Evolutionary conservation across 2,113 vertebrate genomes (phyloP), one percentile per base, ranked within the genome.

Genomic region (Perognathus longimembris): DNA sequence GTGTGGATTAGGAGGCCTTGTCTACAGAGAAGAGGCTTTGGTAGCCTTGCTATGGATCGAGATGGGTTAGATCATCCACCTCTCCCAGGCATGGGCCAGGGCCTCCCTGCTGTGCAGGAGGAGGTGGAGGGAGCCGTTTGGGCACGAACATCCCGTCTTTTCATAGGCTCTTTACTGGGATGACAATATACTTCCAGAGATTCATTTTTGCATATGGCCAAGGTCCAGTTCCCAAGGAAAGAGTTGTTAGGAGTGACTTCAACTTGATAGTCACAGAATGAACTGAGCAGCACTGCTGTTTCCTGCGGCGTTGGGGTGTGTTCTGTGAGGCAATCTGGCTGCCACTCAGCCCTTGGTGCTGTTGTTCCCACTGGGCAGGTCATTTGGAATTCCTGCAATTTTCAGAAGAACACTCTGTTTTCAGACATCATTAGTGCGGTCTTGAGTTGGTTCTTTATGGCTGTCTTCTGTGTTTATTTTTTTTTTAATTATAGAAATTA

Each of bases 201-300:
- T 22, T 85, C 59, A 22, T 63, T 77, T 73, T 30, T 57, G 24
- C 42, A 11, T 32, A n/a, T 18, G 38, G 38, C 77, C 32, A 11
- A 40, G 57, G 36, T 78, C 32, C 0, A 17, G 26, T 86, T 83
- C 40, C 54, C 83, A 20, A 59, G 85, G 45, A 85, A 73, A 54
- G 45, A 54, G 61, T 71, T 69, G 20, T 28, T 38, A 54, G 80
- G 73, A 80, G 28, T 69, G 26, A 28, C 61, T 70, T 38, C 78
- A 45, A 34, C 32, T 26, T 45, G 54, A 69, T 10, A 24, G 85
- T 67, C 42, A 4, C 40, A 32, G 83, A 86, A 78, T 1, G 2
- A 77, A 57, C 22, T 0, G 2, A 70, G 79, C 24, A 0, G 40
- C 1, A 1, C 30, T 2, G 6, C 38, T 0, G 15, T 10, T n/a